phyloP scores from a whole-genome alignment of 2,113 vertebrate genomes.

The Macrotus californicus region DNA sequence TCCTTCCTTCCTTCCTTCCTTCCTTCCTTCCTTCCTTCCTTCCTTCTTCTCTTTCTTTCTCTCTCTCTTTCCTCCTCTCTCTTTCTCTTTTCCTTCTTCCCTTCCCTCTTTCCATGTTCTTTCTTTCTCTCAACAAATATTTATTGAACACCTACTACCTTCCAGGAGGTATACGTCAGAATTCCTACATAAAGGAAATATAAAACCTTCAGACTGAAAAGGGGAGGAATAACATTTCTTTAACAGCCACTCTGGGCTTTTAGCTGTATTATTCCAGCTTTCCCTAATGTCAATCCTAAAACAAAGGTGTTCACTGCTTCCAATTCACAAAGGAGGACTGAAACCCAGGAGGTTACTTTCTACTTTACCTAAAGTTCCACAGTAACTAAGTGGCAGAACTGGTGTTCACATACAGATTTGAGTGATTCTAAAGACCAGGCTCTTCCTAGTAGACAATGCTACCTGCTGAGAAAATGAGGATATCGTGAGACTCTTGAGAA shows the following conservation, averaged over 20 bases:
- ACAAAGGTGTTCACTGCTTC: not conserved
- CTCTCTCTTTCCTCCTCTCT: no score
- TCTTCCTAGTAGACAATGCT: not conserved
- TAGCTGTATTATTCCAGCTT: not conserved
- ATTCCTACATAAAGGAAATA: not conserved
- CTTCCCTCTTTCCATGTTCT: accelerated
- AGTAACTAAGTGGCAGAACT: not conserved
- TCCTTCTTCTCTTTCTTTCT: not conserved
- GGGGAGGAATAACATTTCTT: not conserved
- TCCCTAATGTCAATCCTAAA: not conserved
- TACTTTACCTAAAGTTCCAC: not conserved
- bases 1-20: accelerated
- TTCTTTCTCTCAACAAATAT: not conserved
- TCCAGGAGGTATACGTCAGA: not conserved
- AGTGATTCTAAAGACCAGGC: not conserved
- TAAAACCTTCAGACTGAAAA: not conserved
- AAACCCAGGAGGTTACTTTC: not conserved
- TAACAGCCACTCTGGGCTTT: not conserved
- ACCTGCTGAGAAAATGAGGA: not conserved
- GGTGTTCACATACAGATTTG: not conserved
- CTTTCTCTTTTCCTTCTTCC: accelerated
- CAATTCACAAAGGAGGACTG: not conserved
- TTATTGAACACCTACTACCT: not conserved
- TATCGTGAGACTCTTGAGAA: not conserved
- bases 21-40: accelerated